Conservation (phyloP, 2,888 invertebrate species). For the Apantesis nais region DNA sequence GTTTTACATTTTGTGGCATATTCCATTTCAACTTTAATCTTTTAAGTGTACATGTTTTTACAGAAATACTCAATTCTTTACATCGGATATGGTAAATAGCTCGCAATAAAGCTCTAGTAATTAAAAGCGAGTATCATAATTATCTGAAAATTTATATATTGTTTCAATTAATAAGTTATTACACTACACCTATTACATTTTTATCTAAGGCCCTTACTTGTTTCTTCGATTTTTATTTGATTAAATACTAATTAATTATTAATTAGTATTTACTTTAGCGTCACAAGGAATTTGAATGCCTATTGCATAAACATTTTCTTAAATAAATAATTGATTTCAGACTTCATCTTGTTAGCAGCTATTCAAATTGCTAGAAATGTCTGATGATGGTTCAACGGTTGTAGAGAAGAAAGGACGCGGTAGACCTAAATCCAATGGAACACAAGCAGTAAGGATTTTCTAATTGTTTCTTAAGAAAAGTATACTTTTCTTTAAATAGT, state of each 20-base stretch:
- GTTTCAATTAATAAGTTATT: neutral
- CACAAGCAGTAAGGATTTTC: slow-evolving; percentile 67
- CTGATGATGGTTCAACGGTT: slow-evolving; percentile 82
- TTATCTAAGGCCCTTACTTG: neutral
- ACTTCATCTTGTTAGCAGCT: slow-evolving; percentile 43
- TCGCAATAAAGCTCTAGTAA: slow-evolving; percentile 20
- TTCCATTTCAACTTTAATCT: slow-evolving; percentile 1
- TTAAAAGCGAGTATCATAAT: slow-evolving; percentile 3
- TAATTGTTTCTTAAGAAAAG: neutral
- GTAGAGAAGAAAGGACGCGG: slow-evolving; percentile 85
- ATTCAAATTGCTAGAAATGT: slow-evolving; percentile 67
- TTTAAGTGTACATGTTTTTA: neutral
- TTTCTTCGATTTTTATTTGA: too few relatives aligned
- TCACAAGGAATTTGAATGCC: slow-evolving; percentile 13
- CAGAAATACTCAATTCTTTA: neutral
- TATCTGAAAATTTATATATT: slow-evolving; percentile 12
- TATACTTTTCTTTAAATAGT: neutral
- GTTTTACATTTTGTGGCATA: neutral
- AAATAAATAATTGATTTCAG: slow-evolving; percentile 54
- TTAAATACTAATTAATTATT: too few relatives aligned
- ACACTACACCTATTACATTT: neutral
- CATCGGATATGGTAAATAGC: slow-evolving; percentile 19
- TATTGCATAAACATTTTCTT: neutral
- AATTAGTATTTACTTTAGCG: slow-evolving; percentile 20
- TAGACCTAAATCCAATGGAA: slow-evolving; percentile 82